Conservation (phyloP, 2,113 vertebrate genomes). For the Ellobius talpinus region DNA sequence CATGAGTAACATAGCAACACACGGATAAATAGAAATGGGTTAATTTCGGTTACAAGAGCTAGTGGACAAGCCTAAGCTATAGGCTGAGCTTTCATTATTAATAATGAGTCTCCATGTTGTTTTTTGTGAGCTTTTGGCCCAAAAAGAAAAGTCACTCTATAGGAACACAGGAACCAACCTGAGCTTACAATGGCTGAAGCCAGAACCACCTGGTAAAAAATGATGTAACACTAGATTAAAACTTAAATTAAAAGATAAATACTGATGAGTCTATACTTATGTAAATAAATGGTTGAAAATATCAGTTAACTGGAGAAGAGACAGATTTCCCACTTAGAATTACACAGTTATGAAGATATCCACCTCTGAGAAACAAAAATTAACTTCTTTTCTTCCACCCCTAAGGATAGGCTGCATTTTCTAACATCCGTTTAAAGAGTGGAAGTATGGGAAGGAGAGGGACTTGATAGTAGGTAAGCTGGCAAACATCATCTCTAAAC, state of each 20-base stretch:
- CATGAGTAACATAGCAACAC: not conserved
- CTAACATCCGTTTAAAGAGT: not conserved
- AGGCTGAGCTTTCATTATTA: not conserved
- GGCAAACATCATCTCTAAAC: not conserved
- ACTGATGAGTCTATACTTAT: not conserved
- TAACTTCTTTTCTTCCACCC: not conserved
- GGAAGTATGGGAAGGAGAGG: too few relatives aligned
- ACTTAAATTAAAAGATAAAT: not conserved
- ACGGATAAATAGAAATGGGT: not conserved
- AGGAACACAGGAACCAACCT: not conserved
- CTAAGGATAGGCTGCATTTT: not conserved
- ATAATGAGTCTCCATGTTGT: not conserved
- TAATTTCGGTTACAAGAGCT: not conserved
- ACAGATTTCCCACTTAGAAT: not conserved
- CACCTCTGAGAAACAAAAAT: not conserved
- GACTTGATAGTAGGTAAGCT: not conserved
- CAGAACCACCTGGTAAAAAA: not conserved
- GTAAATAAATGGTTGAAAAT: slow-evolving; percentile 23
- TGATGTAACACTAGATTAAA: not conserved
- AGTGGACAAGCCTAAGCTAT: not conserved
- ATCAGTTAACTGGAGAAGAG: not conserved
- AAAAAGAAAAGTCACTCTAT: not conserved
- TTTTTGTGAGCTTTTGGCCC: not conserved
- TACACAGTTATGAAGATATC: not conserved
- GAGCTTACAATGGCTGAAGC: not conserved